Evolutionary conservation across 1,140 invertebrate species (phyloP).

Genomic region (Dendroctonus ponderosae): DNA sequence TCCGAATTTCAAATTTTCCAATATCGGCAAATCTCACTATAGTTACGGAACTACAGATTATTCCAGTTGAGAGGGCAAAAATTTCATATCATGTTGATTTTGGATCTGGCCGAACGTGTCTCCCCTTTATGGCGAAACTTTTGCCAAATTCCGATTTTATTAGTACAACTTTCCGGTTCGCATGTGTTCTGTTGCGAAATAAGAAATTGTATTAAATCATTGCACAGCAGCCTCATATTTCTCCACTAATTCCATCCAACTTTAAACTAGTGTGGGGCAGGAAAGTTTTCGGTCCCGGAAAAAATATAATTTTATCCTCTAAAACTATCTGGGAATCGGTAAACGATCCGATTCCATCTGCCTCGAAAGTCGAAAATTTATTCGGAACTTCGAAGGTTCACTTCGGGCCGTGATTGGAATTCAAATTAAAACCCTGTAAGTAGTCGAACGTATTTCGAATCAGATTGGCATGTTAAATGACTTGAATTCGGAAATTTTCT

Average conservation of each 20-base stretch:
- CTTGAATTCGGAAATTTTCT: background rate
- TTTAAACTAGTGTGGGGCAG: too few relatives aligned
- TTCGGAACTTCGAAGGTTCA: background rate
- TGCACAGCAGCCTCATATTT: too few relatives aligned
- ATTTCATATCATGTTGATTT: slow-evolving; percentile 31
- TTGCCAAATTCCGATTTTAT: slow-evolving; percentile 17
- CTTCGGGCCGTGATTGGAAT: slow-evolving; percentile 1
- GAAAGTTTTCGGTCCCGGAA: too few relatives aligned
- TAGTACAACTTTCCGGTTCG: too few relatives aligned
- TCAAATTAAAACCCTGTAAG: slow-evolving; percentile 2
- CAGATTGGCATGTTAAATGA: background rate
- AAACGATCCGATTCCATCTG: too few relatives aligned
- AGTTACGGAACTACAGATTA: slow-evolving; percentile 20
- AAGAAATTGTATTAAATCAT: too few relatives aligned
- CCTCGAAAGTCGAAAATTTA: too few relatives aligned
- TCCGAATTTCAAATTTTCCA: slow-evolving; percentile 9
- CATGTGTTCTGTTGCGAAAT: too few relatives aligned
- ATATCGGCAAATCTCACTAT: slow-evolving; percentile 9
- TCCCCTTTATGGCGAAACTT: slow-evolving; percentile 16
- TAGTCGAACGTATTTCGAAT: slow-evolving; percentile 2
- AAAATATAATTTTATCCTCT: too few relatives aligned
- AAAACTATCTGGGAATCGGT: too few relatives aligned
- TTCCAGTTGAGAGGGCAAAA: slow-evolving; percentile 21
- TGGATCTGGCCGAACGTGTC: slow-evolving; percentile 7
- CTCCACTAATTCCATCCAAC: too few relatives aligned